Evolutionary conservation across 2,113 vertebrate species (phyloP), one percentile per base, ranked within the genome.

Genomic region (Ictalurus furcatus): DNA sequence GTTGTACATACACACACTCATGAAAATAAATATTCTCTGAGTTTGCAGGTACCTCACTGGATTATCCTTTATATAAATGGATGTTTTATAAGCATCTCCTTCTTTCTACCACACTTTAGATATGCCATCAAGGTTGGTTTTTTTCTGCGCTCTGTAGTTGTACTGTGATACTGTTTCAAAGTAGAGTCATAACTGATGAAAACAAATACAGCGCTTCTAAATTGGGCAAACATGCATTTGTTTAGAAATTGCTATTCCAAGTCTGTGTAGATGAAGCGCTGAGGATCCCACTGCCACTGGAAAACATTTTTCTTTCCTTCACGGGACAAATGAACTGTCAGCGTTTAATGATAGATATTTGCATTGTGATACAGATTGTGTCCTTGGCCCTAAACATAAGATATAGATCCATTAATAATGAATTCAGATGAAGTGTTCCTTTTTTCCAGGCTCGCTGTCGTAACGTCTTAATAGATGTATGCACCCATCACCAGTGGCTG

Each of bases 271-370:
- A 89, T 89, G 88, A 92, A 92, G 89, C 67, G 44, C 79, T 65
- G 83, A 67, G 89, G 91, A 87, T 91, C 91, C 92, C 88, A 44
- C 82, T 85, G 61, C 87, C 82, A 71, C 84, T 89, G 80, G 87
- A 92, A 94, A 95, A 94, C 93, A 95, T 96, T 95, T 95, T 96
- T 96, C 95, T 96, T 96, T 95, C 94, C 95, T 94, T 95, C 89
- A 92, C 91, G 88, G 93, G 94, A 96, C 94, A 96, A 96, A 96
- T 96, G 94, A 95, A 96, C 95, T 96, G 96, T 95, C 96, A 95
- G 93, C 92, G 93, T 96, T 95, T 96, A 96, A 96, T 96, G 95
- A 96, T 95, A 95, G 95, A 96, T 96, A 96, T 96, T 96, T 95
- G 95, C 95, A 96, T 96, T 95, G 95, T 94, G 95, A 95, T 96